Conservation (phyloP, 1,140 invertebrate genomes). For the Trachymyrmex septentrionalis region DNA sequence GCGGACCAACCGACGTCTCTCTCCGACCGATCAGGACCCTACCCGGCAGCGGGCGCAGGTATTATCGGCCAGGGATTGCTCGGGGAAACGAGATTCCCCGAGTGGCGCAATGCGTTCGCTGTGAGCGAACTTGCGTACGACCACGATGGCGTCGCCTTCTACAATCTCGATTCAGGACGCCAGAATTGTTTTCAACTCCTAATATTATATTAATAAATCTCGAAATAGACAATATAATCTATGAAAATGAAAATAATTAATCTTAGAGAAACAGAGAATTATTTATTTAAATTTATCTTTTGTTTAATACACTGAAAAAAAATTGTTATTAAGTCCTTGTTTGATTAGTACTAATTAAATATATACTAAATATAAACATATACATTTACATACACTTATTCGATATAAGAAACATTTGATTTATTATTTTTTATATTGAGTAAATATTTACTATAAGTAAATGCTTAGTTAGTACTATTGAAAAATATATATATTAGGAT, state of each 20-base stretch:
- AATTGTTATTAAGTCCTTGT: no score
- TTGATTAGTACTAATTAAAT: no score
- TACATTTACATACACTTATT: no score
- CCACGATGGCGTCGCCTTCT: background rate
- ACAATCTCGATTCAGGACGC: background rate
- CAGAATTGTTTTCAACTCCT: background rate
- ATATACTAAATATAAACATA: no score
- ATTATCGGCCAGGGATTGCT: constrained; percentile 57
- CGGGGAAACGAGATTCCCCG: constrained; percentile 56
- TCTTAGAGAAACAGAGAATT: background rate
- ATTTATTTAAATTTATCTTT: background rate
- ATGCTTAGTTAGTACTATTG: no score
- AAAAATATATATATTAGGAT: no score
- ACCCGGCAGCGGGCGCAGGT: constrained; percentile 19
- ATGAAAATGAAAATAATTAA: background rate
- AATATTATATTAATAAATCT: background rate
- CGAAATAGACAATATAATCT: background rate
- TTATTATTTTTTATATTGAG: no score
- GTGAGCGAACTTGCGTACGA: constrained; percentile 43
- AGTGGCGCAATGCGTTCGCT: constrained; percentile 50
- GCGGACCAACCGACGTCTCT: constrained; percentile 33
- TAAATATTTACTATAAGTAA: no score
- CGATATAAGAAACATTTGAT: no score
- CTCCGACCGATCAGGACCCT: constrained; percentile 21
- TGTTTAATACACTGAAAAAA: background rate